A percentile compares a stretch with the other conserved stretches of the same genome.
These are phyloP conservation scores for Chiloscyllium punctatum DNA, from an alignment of 2,797 vertebrate genomes.

Conservation along the genomic window DNA sequence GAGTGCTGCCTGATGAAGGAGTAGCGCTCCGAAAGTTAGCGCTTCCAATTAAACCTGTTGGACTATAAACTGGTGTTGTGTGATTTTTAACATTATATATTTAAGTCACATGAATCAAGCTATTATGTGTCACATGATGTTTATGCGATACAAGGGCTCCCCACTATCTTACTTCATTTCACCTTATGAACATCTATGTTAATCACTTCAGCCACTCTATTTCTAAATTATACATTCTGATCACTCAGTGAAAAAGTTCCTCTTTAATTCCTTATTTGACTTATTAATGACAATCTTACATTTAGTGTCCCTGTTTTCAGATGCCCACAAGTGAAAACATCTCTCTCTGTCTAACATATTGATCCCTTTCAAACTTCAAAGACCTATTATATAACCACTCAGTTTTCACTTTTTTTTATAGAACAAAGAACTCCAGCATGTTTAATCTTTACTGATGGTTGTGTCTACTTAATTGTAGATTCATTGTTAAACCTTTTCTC, in stretches of 20 bases:
- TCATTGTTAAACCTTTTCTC: neutral
- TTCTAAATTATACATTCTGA: neutral
- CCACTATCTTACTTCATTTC: neutral
- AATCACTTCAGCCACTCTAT: neutral
- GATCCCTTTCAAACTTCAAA: neutral
- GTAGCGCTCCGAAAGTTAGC: too few relatives aligned
- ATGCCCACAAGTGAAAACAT: neutral
- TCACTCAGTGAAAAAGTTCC: neutral
- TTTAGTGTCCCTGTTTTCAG: neutral
- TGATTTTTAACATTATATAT: too few relatives aligned
- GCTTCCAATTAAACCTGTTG: too few relatives aligned
- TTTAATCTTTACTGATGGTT: neutral
- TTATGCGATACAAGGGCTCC: neutral
- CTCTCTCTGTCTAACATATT: neutral
- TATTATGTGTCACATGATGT: neutral
- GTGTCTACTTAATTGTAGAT: neutral
- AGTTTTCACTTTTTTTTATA: neutral
- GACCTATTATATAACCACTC: neutral
- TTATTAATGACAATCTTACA: neutral
- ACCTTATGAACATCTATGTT: neutral
- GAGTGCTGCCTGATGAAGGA: too few relatives aligned
- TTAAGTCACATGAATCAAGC: neutral
- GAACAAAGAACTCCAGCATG: neutral
- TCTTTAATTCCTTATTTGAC: neutral
- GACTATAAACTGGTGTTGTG: too few relatives aligned